These are phyloP conservation scores for Dryas iulia DNA, from an alignment of 1,140 invertebrate species.

Conservation along the genomic window DNA sequence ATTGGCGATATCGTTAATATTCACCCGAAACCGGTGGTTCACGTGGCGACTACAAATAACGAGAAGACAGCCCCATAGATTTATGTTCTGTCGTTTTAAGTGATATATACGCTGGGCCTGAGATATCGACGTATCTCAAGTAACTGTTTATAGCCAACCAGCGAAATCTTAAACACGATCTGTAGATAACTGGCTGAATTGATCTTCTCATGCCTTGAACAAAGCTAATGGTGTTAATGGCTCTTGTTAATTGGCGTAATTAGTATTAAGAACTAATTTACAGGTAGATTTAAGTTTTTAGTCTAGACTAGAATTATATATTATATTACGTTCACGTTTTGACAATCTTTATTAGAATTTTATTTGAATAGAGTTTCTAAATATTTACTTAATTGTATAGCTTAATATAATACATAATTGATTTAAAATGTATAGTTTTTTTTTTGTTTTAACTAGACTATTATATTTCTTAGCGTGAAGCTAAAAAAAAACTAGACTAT, in stretches of 20 bases:
- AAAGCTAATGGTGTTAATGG: background rate
- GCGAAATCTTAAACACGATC: conserved; percentile 24
- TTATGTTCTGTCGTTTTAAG: conserved; percentile 77
- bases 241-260: background rate
- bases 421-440: no score
- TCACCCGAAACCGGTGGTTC: conserved; percentile 76
- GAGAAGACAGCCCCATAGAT: conserved; percentile 72
- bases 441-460: no score
- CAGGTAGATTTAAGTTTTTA: background rate
- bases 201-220: background rate
- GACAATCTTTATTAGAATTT: no score
- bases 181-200: conserved; percentile 6
- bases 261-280: background rate
- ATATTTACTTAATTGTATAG: no score
- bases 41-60: conserved; percentile 79
- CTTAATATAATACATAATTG: no score
- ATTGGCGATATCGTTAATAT: conserved; percentile 80
- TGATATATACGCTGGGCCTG: conserved; percentile 68
- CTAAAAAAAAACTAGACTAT: no score
- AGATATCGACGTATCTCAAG: conserved; percentile 56
- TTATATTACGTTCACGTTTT: no score
- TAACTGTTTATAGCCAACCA: conserved; percentile 31
- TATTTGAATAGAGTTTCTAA: no score
- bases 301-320: background rate
- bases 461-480: no score